These are phyloP conservation scores for Zaprionus lachaisei DNA, from an alignment of 1,140 invertebrate genomes.

Conservation along the genomic window DNA sequence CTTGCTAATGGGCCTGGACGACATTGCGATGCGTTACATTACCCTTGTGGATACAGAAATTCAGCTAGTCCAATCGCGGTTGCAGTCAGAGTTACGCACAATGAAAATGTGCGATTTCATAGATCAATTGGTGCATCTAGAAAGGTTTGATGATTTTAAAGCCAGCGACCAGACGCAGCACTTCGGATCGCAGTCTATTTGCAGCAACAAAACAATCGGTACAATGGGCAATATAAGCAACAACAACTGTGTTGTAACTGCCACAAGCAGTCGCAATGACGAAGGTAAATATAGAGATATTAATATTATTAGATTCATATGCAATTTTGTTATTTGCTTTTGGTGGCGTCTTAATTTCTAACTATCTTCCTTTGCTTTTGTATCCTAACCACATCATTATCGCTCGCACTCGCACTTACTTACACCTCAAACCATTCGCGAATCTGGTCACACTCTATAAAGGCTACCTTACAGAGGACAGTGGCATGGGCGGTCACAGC, in stretches of 20 bases:
- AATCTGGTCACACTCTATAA: constrained; percentile 61
- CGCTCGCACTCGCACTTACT: constrained; percentile 47
- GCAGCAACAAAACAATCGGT: constrained; percentile 42
- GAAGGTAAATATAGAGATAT: constrained; percentile 55
- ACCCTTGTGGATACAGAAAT: constrained; percentile 45
- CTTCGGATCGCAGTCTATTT: constrained; percentile 55
- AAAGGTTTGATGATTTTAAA: constrained; percentile 58
- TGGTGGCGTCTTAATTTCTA: constrained; percentile 52
- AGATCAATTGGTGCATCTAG: constrained; percentile 36
- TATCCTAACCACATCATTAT: constrained; percentile 15
- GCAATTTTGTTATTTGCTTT: constrained; percentile 7
- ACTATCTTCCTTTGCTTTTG: constrained; percentile 43
- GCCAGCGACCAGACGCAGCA: constrained; percentile 68
- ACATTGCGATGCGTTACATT: constrained; percentile 46
- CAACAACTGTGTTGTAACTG: neutral
- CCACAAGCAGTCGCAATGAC: constrained; percentile 67
- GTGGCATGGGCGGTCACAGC: constrained; percentile 50
- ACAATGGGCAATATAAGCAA: constrained; percentile 13
- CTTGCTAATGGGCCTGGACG: constrained; percentile 56
- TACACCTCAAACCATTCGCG: constrained; percentile 34
- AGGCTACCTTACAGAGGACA: constrained; percentile 85
- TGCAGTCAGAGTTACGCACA: constrained; percentile 60
- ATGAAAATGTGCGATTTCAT: constrained; percentile 62
- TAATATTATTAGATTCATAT: neutral
- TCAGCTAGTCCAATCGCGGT: constrained; percentile 30